Evolutionary conservation across 2,888 invertebrate genomes (phyloP), one percentile per base, ranked within the genome.

Genomic region (Leptodirus hochenwartii): DNA sequence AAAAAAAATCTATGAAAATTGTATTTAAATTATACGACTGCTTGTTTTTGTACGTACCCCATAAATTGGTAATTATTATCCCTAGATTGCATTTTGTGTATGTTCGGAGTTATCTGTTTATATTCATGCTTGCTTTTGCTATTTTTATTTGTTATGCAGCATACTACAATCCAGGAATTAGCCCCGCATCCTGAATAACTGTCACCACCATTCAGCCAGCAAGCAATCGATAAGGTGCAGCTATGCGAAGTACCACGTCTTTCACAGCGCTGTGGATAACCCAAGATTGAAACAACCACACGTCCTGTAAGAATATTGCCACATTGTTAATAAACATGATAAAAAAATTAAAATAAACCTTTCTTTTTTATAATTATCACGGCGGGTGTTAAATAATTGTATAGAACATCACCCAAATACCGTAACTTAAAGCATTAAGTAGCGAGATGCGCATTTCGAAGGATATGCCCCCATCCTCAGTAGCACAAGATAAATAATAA

Each of bases 151-250:
- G 57, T 56, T 24, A 67, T 56, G 42, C 80, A 79, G 52, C 80
- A 80, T 0, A 77, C 69, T 42, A 77, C 70, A 25, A 79, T 55
- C 75, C 75, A 76, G 34, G 63, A 57, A 45, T 65, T 65, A 25
- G 66, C 65, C 1, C 75, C 74, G 39, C 76, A 76, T 13, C 75
- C 73, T 15, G 67, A 55, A 22, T 65, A 62, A 43, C 70, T 63
- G 20, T 61, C 61, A 9, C 79, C 79, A 1, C 79, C 79, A 16
- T 68, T 66, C 39, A 79, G 54, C 78, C 80, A 79, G 49, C 80
- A 81, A 12, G 72, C 66, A 25, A 80, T 54, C 3, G 77, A 64
- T 30, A 80, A 53, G 1, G 75, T 73, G 45, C 80, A 80, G 1
- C 73, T 62, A 43, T 66, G 61, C 1, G 67, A 60, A 5, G 63